Conservation (phyloP, 2,113 vertebrate genomes). For the Lepisosteus oculatus region DNA sequence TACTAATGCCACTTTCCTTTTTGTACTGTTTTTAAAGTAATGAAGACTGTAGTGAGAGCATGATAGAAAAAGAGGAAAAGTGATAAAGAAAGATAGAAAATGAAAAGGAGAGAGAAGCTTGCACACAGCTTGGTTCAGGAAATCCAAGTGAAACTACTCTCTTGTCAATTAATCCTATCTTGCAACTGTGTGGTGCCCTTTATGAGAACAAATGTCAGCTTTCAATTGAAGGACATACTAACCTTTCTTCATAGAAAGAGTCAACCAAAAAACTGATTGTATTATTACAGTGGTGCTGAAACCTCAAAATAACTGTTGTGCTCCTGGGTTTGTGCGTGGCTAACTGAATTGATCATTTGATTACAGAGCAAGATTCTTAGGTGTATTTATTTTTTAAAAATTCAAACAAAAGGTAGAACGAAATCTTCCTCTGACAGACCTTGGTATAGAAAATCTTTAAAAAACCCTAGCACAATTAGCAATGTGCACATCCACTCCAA, state of each 20-base stretch:
- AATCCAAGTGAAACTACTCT: conserved; percentile 37
- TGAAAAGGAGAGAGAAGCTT: background rate
- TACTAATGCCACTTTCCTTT: no score
- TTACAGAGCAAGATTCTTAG: no score
- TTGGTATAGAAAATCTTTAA: no score
- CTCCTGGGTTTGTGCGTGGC: no score
- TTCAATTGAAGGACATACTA: conserved; percentile 61
- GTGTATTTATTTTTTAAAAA: no score
- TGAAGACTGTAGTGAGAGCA: background rate
- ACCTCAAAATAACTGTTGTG: no score
- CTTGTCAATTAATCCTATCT: conserved; percentile 61
- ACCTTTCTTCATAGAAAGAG: conserved; percentile 60
- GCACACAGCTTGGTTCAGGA: conserved; percentile 22
- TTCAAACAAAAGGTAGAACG: no score
- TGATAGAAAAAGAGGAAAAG: conserved; percentile 15
- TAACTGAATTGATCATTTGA: no score
- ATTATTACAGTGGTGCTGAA: conserved; percentile 26
- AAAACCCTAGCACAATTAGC: no score
- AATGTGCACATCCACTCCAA: no score
- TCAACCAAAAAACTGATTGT: conserved; percentile 30
- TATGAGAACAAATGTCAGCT: conserved; percentile 70
- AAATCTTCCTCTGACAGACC: no score
- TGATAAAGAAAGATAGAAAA: conserved; percentile 15
- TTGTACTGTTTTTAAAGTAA: no score
- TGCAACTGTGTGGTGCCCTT: conserved; percentile 56